Percentiles rank a stretch among this genome's conserved stretches.
phyloP scores from a whole-genome alignment of 2,113 vertebrate species.

The Sitta europaea region DNA sequence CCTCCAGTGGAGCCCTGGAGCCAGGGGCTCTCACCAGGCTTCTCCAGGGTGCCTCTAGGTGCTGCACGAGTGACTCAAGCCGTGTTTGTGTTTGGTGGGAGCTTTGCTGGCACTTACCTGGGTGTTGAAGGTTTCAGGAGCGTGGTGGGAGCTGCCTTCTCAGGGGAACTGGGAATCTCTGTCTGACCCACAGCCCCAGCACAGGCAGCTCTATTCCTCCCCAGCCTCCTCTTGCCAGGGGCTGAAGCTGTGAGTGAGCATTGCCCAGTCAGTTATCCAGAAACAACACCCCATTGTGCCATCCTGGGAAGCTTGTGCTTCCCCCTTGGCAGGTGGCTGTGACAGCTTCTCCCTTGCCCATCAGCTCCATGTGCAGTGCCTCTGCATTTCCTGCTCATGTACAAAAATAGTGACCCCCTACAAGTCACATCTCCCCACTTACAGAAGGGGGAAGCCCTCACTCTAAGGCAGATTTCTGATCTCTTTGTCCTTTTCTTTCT shows the following conservation, averaged over 20 bases:
- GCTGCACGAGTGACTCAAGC: background rate
- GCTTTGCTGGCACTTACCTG: background rate
- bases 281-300: background rate
- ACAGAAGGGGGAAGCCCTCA: background rate
- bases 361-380: rapidly evolving
- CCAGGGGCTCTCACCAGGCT: background rate
- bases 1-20: background rate
- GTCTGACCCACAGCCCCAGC: rapidly evolving
- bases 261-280: background rate
- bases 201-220: background rate
- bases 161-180: background rate
- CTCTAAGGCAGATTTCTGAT: background rate
- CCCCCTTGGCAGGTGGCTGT: background rate
- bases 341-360: background rate
- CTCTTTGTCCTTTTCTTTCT: background rate
- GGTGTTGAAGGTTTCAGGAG: background rate
- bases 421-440: background rate
- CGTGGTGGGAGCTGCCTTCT: rapidly evolving
- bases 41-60: background rate
- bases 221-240: background rate
- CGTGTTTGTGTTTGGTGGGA: background rate
- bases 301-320: background rate
- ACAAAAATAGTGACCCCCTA: rapidly evolving
- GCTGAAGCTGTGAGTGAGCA: background rate
- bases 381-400: background rate